Evolutionary conservation across 1,140 invertebrate genomes (phyloP).

Genomic region (Ceratina calcarata): DNA sequence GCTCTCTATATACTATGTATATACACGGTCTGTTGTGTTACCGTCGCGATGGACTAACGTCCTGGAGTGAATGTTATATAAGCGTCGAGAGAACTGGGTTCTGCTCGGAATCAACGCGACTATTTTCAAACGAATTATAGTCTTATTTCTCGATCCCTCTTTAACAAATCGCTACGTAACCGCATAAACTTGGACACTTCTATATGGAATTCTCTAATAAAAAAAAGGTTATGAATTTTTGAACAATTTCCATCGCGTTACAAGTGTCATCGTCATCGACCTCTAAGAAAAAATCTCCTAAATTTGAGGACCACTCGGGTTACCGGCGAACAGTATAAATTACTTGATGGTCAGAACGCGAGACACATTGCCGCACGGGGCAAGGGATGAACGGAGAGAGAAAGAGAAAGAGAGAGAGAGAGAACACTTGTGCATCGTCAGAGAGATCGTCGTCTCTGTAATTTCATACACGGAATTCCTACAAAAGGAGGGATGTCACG

Average conservation of each 20-base stretch:
- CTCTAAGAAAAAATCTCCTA: slow-evolving; percentile 24
- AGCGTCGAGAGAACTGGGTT: slow-evolving; percentile 1
- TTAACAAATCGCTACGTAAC: too few species aligned
- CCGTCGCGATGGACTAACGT: slow-evolving; percentile 10
- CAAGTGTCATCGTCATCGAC: too few species aligned
- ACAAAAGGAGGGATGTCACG: slow-evolving; percentile 49
- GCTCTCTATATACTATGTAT: not conserved
- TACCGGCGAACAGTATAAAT: slow-evolving; percentile 30
- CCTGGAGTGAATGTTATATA: slow-evolving; percentile 45
- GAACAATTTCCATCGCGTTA: too few species aligned
- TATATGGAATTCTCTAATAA: too few species aligned
- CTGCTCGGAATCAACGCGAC: too few species aligned
- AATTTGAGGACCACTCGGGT: slow-evolving; percentile 28
- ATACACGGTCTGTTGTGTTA: not conserved
- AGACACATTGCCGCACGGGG: not conserved
- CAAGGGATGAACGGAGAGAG: slow-evolving; percentile 29
- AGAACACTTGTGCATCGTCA: not conserved
- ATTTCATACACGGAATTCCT: slow-evolving; percentile 50
- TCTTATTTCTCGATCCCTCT: too few species aligned
- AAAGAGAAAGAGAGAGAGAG: not conserved
- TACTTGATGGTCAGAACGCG: slow-evolving; percentile 6
- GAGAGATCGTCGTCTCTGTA: slow-evolving; percentile 37
- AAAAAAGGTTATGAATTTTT: too few species aligned
- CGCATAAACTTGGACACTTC: too few species aligned
- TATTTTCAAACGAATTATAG: too few species aligned